A percentile compares a stretch with the other conserved stretches of the same genome.
Conservation (phyloP, 2,888 invertebrate species). For the Meganola albula region DNA sequence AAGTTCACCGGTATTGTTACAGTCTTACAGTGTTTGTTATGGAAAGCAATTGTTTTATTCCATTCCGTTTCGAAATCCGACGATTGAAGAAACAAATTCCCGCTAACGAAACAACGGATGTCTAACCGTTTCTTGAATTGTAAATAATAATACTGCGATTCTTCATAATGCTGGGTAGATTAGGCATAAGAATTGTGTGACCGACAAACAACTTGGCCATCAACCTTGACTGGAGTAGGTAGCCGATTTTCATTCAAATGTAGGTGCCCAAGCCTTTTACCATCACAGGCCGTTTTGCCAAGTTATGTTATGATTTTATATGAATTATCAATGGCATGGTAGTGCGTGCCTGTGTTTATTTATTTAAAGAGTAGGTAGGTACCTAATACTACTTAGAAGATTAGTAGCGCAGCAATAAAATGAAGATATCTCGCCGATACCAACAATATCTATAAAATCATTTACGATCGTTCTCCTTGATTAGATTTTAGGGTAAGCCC, state of each 20-base stretch:
- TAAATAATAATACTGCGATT: conserved; percentile 25
- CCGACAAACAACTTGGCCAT: neutral
- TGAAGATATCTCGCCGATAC: conserved; percentile 11
- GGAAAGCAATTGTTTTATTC: conserved; percentile 37
- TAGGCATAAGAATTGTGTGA: conserved; percentile 1
- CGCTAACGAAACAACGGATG: conserved; percentile 16
- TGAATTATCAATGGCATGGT: no score
- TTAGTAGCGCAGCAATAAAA: conserved; percentile 22
- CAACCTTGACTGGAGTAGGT: no score
- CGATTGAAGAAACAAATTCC: conserved; percentile 21
- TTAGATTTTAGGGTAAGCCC: no score
- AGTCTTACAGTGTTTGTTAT: conserved; percentile 38
- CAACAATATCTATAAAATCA: conserved; percentile 20
- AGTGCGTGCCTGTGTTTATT: no score
- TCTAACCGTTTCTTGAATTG: conserved; percentile 10
- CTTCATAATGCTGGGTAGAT: conserved; percentile 16
- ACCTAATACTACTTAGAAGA: no score
- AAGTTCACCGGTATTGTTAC: conserved; percentile 29
- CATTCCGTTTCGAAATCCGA: conserved; percentile 32
- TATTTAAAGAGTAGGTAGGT: no score
- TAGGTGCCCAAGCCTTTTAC: no score
- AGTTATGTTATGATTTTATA: no score
- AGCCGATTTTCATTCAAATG: no score
- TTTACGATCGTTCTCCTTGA: conserved; percentile 23
- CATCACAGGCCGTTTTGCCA: no score